Base-by-base conservation (phyloP, 1,140 invertebrate genomes). In the Cotesia glomerata region DNA sequence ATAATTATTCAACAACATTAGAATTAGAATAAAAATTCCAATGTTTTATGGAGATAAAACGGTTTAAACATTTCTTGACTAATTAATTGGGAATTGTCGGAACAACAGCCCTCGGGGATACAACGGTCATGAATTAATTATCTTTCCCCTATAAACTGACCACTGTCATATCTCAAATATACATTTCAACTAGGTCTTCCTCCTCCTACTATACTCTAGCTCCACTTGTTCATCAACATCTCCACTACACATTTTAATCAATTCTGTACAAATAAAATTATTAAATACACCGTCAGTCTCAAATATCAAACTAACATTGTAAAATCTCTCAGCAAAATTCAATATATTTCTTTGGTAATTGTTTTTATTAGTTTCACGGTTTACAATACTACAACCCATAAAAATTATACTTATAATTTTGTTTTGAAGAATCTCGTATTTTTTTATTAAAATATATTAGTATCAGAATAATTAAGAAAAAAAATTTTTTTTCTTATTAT, bases 81-180 rank as follows among this genome's bases (percentile, higher is more conserved):
- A 83, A 83, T 83, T 83, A 83, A 79, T 77, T 62, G 73, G 76
- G 77, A 78, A 81, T 81, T 83, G 81, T 83, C 77, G 76, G 77
- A 75, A 69, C 74, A 75, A 69, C 74, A 77, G 76, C 77, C 78
- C 81, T 74, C 75, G 71, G 79, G 78, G 74, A 73, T 74, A 62
- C 74, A 71, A 71, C 64, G 77, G 78, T 80, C 80, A 80, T 81
- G 81, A 83, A 83, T 82, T 83, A 81, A 83, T 82, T 79, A 81
- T 81, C 75, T 68, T 71, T 74, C 73, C 69, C 74, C 75, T 76
- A 70, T 73, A 74, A 75, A 66, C 73, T 76, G 76, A 79, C 76
- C 78, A 72, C 75, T 78, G 75, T 75, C 68, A 62, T 35, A 58
- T 59, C 49, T 71, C 61, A 75, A 58, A 58, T 18, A 58, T 18